Evolutionary conservation across 2,113 vertebrate species (phyloP).

Genomic region (Xiphophorus hellerii): DNA sequence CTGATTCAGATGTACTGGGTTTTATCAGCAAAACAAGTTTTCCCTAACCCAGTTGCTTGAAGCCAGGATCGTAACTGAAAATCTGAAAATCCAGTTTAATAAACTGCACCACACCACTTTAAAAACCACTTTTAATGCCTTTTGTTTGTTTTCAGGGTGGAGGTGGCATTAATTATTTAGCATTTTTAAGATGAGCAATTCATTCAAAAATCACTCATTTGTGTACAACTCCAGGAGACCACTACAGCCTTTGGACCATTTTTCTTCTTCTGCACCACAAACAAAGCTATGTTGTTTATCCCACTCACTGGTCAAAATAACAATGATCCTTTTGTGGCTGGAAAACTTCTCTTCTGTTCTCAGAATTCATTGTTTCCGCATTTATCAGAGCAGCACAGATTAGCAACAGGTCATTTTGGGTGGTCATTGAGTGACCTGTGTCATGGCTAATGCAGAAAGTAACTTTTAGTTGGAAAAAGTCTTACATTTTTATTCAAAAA

Average conservation of each 20-base stretch:
- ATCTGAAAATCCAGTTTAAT: not conserved
- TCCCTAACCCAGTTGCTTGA: not conserved
- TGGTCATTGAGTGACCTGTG: not conserved
- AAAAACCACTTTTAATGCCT: not conserved
- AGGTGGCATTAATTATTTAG: too few relatives aligned
- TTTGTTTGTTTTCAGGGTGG: too few relatives aligned
- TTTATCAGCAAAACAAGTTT: not conserved
- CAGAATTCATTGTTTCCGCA: constrained; percentile 72
- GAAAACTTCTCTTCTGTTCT: constrained; percentile 49
- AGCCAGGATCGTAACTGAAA: not conserved
- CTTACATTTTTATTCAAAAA: not conserved
- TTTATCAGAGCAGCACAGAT: constrained; percentile 59
- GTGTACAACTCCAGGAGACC: constrained; percentile 32
- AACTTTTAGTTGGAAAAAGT: constrained; percentile 13
- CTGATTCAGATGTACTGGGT: not conserved
- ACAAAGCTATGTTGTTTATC: constrained; percentile 56
- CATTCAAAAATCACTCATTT: not conserved
- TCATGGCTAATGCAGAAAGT: not conserved
- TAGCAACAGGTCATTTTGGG: constrained; percentile 53
- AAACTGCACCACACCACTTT: not conserved
- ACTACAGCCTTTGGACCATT: constrained; percentile 41
- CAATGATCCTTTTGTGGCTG: constrained; percentile 75
- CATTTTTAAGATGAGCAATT: not conserved
- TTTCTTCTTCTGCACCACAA: constrained; percentile 51
- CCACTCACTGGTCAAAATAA: constrained; percentile 60